phyloP scores from a whole-genome alignment of 2,113 vertebrate species.

The Phrynosoma platyrhinos region DNA sequence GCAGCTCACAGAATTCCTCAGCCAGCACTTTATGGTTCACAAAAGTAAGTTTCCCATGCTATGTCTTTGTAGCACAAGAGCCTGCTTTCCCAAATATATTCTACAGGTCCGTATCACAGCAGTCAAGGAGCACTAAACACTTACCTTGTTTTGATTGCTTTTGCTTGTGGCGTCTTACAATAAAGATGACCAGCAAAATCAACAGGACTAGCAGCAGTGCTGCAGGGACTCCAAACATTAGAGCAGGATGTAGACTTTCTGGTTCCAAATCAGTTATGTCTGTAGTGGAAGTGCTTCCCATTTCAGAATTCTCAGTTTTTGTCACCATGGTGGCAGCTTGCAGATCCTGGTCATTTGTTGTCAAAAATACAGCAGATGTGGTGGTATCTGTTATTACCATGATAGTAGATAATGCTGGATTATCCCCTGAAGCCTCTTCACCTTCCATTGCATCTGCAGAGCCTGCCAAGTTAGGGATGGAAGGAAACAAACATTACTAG shows the following conservation, averaged over 20 bases:
- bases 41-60: not conserved
- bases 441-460: slow-evolving; percentile 8
- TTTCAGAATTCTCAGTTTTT: slow-evolving; percentile 20
- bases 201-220: slow-evolving; percentile 68
- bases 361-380: not conserved
- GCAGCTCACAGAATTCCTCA: not conserved
- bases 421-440: slow-evolving; percentile 50
- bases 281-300: slow-evolving; percentile 23
- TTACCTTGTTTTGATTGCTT: slow-evolving; percentile 79
- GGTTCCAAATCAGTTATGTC: slow-evolving; percentile 8
- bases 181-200: slow-evolving; percentile 50
- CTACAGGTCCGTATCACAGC: not conserved
- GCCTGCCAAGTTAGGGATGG: slow-evolving; percentile 52
- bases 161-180: slow-evolving; percentile 61
- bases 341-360: fast-evolving
- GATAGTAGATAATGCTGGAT: fast-evolving
- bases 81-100: not conserved
- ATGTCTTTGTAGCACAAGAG: not conserved
- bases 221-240: slow-evolving; percentile 66
- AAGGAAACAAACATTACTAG: slow-evolving; percentile 18
- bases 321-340: not conserved
- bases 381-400: not conserved
- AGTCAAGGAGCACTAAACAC: slow-evolving; percentile 22
- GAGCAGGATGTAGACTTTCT: slow-evolving; percentile 32
- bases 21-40: not conserved